Evolutionary conservation across 2,797 vertebrate genomes (phyloP).

Genomic region (Nannoperca obscura): DNA sequence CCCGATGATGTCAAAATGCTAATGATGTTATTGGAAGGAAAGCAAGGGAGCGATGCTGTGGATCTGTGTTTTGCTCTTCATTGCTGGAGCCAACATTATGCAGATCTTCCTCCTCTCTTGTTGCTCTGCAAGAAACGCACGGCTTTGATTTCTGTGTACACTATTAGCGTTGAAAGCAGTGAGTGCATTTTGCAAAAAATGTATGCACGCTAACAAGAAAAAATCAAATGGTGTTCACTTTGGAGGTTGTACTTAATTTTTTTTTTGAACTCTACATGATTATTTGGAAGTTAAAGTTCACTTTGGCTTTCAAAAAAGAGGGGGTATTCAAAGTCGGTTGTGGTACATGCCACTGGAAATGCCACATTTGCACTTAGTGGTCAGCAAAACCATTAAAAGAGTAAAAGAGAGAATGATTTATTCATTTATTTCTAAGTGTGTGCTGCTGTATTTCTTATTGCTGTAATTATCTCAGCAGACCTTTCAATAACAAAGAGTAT

Average conservation of each 20-base stretch:
- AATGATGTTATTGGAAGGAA: slow-evolving; percentile 66
- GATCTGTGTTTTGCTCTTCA: slow-evolving; percentile 49
- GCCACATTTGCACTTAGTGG: slow-evolving; percentile 59
- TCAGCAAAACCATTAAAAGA: slow-evolving; percentile 46
- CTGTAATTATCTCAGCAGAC: slow-evolving; percentile 42
- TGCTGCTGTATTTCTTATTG: slow-evolving; percentile 25
- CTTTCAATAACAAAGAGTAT: slow-evolving; percentile 24
- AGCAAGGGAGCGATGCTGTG: slow-evolving; percentile 31
- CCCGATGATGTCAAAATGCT: slow-evolving; percentile 72
- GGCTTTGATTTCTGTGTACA: slow-evolving; percentile 62
- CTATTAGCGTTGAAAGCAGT: slow-evolving; percentile 69
- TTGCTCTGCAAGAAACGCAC: slow-evolving; percentile 41
- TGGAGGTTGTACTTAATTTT: slow-evolving; percentile 36
- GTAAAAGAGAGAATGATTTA: slow-evolving; percentile 38
- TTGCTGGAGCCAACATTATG: slow-evolving; percentile 61
- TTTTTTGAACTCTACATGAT: slow-evolving; percentile 36
- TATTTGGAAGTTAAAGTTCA: slow-evolving; percentile 85
- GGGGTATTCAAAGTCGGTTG: slow-evolving; percentile 52
- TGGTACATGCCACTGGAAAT: slow-evolving; percentile 44
- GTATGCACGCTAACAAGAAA: slow-evolving; percentile 69
- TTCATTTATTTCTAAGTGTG: slow-evolving; percentile 40
- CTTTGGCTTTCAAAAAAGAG: slow-evolving; percentile 70
- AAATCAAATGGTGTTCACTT: slow-evolving; percentile 71
- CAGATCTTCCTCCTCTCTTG: slow-evolving; percentile 49
- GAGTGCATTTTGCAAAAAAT: slow-evolving; percentile 70